Base-by-base conservation (phyloP, 1,140 invertebrate genomes). In the Drosophila seguyi region DNA sequence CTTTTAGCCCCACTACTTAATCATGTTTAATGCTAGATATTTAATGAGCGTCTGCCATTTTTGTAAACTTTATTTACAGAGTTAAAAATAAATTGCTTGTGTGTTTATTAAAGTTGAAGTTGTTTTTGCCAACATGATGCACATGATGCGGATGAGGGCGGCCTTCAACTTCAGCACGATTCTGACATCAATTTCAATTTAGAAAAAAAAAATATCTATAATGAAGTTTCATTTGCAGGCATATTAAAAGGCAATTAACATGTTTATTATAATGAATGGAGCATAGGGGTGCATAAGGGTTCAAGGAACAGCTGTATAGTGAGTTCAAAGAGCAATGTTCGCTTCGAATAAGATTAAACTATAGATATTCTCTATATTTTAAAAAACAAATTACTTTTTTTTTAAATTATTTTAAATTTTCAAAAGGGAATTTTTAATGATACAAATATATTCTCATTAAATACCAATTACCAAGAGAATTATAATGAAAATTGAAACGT, bases 171-270 rank as follows among this genome's bases (percentile, higher is more conserved):
- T 48, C 61, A 42, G 60, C 82, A 87, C 83, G 75, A 79, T 58
- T 79, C 65, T 34, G 58, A 65, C 75, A 87, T 86, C 75, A 79
- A 72, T 83, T 83, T 73, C 20, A 61, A 80, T 80, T 69, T 52
- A 75, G 42, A 25, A 48, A 38, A 41, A 41, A 48, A 50, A 53
- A 22, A 16, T 60, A 55, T 47, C 22, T 25, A 29, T 39, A 73
- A 74, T 18, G 4, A 16, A 18, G 57, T 42, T 27, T 55, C 45
- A 59, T 66, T 52, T 53, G 29, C 47, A 48, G 18, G 62, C 73
- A 81, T 81, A 85, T 77, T 61, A 85, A 85, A 85, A 47, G 59
- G 73, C 60, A 86, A 85, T 85, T 85, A 85, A 69, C 58, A 53
- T 34, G 50, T 7, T 20, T 25, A 42, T 59, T 59, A 29, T 72